These are phyloP conservation scores for Matsumurasca onukii DNA, from an alignment of 1,140 invertebrate species.

Conservation along the genomic window DNA sequence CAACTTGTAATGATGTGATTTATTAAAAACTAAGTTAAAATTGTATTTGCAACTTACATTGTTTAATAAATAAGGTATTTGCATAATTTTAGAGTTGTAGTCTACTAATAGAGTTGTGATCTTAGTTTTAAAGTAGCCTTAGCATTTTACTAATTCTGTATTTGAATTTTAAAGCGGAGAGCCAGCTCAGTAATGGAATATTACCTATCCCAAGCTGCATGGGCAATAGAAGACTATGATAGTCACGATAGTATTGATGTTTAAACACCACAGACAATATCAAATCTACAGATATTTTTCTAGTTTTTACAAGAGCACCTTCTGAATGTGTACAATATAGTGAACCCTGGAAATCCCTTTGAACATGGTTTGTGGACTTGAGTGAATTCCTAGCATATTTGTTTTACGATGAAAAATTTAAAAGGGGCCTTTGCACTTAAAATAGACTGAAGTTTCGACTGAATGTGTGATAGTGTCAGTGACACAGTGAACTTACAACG, in stretches of 20 bases:
- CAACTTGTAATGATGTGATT: too few species aligned
- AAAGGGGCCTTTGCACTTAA: not conserved
- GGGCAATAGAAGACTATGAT: slow-evolving; percentile 14
- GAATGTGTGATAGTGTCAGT: not conserved
- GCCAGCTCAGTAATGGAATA: slow-evolving; percentile 19
- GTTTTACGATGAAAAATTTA: not conserved
- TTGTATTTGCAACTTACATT: too few species aligned
- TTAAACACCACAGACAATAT: slow-evolving; percentile 11
- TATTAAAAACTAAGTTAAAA: too few species aligned
- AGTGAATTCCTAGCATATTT: not conserved
- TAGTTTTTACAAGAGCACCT: slow-evolving; percentile 10
- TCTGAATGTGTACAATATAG: slow-evolving; percentile 18
- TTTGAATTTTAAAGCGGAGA: slow-evolving; percentile 20
- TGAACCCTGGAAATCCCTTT: slow-evolving; percentile 9
- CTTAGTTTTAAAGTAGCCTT: not conserved
- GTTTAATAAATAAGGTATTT: too few species aligned
- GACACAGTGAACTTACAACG: not conserved
- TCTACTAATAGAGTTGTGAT: too few species aligned
- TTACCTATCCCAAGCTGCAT: slow-evolving; percentile 4
- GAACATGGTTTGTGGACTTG: slow-evolving; percentile 18
- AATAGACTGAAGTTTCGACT: slow-evolving; percentile 10
- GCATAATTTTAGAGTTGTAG: too few species aligned
- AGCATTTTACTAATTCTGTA: not conserved
- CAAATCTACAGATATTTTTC: slow-evolving; percentile 1
- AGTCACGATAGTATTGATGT: slow-evolving; percentile 23